Base-by-base conservation (phyloP, 2,797 vertebrate genomes). In the Glossophaga mutica region DNA sequence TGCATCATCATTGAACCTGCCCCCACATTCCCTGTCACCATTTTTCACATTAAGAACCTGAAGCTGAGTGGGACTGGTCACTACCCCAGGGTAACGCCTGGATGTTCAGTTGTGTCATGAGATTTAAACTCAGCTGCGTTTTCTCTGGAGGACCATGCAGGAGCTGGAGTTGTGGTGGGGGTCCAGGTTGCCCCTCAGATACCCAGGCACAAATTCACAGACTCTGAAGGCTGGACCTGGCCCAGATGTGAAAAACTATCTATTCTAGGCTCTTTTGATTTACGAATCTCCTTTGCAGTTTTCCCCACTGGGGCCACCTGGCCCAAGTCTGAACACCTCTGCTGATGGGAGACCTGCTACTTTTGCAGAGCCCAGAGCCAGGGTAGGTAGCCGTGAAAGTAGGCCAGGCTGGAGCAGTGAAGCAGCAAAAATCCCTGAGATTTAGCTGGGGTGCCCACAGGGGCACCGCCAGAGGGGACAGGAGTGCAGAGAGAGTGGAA, bases 1-100 rank as follows among this genome's bases (percentile, higher is more conserved):
- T 2, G n/a, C 2, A 1, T 22, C 0, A 9, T 52, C 44, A 4
- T 14, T 2, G n/a, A 65, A 78, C 10, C 67, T 10, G 4, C 70
- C 12, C 12, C 9, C 76, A 7, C 11, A 14, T 15, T 57, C 83
- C 57, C 44, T 34, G 29, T n/a, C 26, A n/a, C 46, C 0, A 0
- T 77, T 81, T 37, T 79, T 55, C 88, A 2, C 1, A 2, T 12
- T 8, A 82, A 81, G 67, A 48, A 70, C 26, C 34, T 19, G 32
- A 81, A 74, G 37, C 21, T 5, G 34, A n/a, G 5, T 29, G 85
- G 59, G 34, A 19, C 9, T 1, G 8, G 29, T 50, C 37, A 42
- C 19, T n/a, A 44, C 12, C 11, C 16, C 26, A 32, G 34, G 42
- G 10, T 9, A 48, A 71, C 2, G 21, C 37, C 39, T 65, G 74